phyloP scores from a whole-genome alignment of 1,140 invertebrate species.

The Drosophila azteca region DNA sequence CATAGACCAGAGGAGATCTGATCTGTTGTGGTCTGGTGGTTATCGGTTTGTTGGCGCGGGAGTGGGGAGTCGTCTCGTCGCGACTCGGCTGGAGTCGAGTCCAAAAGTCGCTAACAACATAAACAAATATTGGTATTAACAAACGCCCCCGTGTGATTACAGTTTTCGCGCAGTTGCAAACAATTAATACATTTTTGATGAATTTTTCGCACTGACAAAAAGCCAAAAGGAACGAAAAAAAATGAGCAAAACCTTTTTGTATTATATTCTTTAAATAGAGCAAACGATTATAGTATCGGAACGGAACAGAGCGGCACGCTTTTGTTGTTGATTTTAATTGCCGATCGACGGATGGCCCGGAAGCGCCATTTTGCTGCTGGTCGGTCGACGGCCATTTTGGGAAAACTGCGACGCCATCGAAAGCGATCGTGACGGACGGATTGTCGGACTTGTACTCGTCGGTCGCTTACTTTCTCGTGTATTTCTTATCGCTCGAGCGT shows the following conservation, averaged over 20 bases:
- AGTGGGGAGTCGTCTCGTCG: too few relatives aligned
- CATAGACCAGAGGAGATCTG: too few relatives aligned
- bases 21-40: neutral
- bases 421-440: constrained; percentile 4
- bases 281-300: too few relatives aligned
- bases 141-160: constrained; percentile 44
- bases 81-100: constrained; percentile 19
- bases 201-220: constrained; percentile 3
- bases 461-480: constrained; percentile 55
- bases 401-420: constrained; percentile 44
- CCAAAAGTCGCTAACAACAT: constrained; percentile 54
- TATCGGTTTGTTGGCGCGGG: neutral
- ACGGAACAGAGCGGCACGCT: constrained; percentile 1
- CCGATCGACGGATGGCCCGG: constrained; percentile 29
- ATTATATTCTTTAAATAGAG: constrained; percentile 17
- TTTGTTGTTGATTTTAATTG: constrained; percentile 31
- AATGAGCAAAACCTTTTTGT: neutral
- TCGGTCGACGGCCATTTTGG: constrained; percentile 67
- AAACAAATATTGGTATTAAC: constrained; percentile 54
- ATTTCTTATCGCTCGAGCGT: constrained; percentile 47
- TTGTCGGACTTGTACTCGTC: constrained; percentile 9
- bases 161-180: constrained; percentile 22
- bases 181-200: constrained; percentile 33
- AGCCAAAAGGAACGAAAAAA: neutral
- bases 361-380: constrained; percentile 46